Evolutionary conservation across 2,888 invertebrate species (phyloP).

Genomic region (Drosophila robusta): DNA sequence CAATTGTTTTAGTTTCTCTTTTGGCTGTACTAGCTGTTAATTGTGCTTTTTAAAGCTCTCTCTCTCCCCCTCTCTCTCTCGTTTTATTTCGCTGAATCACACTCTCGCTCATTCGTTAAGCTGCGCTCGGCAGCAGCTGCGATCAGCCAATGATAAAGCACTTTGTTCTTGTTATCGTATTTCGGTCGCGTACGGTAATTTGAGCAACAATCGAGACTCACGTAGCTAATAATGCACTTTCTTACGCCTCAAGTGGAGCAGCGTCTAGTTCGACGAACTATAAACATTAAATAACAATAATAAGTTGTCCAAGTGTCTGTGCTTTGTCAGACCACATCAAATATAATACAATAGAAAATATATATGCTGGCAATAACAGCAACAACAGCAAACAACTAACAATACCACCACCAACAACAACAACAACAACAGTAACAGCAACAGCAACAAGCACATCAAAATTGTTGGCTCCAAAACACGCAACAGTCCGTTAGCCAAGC

Average conservation of each 20-base stretch:
- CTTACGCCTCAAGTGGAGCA: slow-evolving; percentile 37
- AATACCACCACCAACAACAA: slow-evolving; percentile 30
- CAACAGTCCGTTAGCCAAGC: slow-evolving; percentile 71
- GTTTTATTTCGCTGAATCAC: neutral
- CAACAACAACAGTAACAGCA: slow-evolving; percentile 29
- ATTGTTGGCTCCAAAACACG: slow-evolving; percentile 72
- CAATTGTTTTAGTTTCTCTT: slow-evolving; percentile 11
- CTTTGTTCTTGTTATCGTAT: slow-evolving; percentile 1
- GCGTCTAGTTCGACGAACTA: slow-evolving; percentile 50
- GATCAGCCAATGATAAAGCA: neutral
- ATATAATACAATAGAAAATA: slow-evolving; percentile 68
- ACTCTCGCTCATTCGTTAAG: neutral
- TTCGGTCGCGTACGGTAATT: slow-evolving; percentile 32
- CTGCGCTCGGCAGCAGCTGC: slow-evolving; percentile 1
- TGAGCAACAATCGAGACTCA: slow-evolving; percentile 14
- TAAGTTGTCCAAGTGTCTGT: slow-evolving; percentile 65
- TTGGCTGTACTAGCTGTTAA: neutral
- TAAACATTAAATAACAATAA: slow-evolving; percentile 74
- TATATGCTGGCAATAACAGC: slow-evolving; percentile 38
- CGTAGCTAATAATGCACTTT: slow-evolving; percentile 51
- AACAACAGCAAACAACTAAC: slow-evolving; percentile 30
- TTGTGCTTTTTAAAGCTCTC: neutral
- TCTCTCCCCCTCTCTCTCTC: neutral
- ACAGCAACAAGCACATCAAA: slow-evolving; percentile 52
- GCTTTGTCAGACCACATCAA: slow-evolving; percentile 64